Conservation (phyloP, 2,797 vertebrate species). For the Tokudaia tokunoshimensis region DNA sequence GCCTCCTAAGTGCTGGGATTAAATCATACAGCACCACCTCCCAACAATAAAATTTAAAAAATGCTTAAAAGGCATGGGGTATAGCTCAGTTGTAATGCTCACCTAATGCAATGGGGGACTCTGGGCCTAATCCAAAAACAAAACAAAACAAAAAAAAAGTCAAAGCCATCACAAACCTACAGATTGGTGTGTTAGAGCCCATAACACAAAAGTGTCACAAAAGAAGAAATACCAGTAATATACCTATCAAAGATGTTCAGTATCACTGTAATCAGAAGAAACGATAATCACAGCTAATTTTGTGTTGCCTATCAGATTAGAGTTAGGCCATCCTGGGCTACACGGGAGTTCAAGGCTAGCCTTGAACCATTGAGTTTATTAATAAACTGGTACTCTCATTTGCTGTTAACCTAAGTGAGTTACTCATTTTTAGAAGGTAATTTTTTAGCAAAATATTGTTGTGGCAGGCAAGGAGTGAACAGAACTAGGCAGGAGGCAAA, state of each 20-base stretch:
- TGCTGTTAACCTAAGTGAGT: constrained; percentile 31
- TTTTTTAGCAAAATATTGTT: constrained; percentile 54
- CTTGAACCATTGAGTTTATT: not conserved
- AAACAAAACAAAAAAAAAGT: not conserved
- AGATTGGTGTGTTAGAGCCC: not conserved
- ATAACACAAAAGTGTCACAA: constrained; percentile 26
- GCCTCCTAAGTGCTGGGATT: not conserved
- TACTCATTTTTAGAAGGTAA: constrained; percentile 49
- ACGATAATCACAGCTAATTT: constrained; percentile 22
- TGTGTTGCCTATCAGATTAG: constrained; percentile 28
- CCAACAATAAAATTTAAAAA: not conserved
- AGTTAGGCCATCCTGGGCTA: not conserved
- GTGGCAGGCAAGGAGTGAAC: not conserved
- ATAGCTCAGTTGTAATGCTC: not conserved
- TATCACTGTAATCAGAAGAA: constrained; percentile 15
- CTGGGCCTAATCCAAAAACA: not conserved
- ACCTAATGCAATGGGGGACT: not conserved
- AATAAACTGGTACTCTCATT: constrained; percentile 36
- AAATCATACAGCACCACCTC: not conserved
- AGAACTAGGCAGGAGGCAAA: not conserved
- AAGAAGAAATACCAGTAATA: constrained; percentile 55
- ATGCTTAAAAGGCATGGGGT: not conserved
- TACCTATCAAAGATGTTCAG: not conserved
- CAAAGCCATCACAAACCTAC: not conserved
- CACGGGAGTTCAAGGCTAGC: not conserved